Evolutionary conservation across 2,797 vertebrate genomes (phyloP).

Genomic region (Carapus acus): DNA sequence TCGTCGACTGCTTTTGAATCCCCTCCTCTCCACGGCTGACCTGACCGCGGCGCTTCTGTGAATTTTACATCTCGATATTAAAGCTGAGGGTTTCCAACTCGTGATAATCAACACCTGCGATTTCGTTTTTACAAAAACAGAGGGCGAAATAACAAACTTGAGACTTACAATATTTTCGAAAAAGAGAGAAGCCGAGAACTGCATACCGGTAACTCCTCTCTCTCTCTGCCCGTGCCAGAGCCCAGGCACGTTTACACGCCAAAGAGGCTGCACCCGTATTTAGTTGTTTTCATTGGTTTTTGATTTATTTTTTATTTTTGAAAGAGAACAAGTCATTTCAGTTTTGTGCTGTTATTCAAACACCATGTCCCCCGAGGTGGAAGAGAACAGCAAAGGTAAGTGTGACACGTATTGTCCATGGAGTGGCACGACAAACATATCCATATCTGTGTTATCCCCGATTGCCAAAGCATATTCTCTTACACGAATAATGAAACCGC

Average conservation of each 20-base stretch:
- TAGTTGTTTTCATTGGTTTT: too few relatives aligned
- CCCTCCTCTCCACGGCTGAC: conserved; percentile 52
- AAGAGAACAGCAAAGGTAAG: conserved; percentile 71
- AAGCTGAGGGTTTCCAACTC: conserved; percentile 53
- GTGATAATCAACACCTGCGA: conserved; percentile 48
- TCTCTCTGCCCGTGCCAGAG: conserved; percentile 40
- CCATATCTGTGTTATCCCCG: too few relatives aligned
- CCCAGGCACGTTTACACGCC: conserved; percentile 36
- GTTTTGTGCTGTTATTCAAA: conserved; percentile 33
- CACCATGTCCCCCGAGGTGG: conserved; percentile 72
- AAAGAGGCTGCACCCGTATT: too few relatives aligned
- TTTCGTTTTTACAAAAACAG: conserved; percentile 26
- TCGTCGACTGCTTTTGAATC: conserved; percentile 85
- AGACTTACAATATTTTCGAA: conserved; percentile 6
- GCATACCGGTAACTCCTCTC: conserved; percentile 40
- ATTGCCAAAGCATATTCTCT: too few relatives aligned
- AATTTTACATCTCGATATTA: conserved; percentile 61
- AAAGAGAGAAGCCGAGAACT: conserved; percentile 41
- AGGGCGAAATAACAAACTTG: conserved; percentile 44
- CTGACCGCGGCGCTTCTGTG: conserved; percentile 67
- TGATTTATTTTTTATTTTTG: too few relatives aligned
- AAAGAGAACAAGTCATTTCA: not conserved
- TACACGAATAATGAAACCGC: too few relatives aligned
- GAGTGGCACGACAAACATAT: not conserved
- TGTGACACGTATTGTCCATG: conserved; percentile 18